These are phyloP conservation scores for Drosophila nannoptera DNA, from an alignment of 1,140 invertebrate species.

Conservation along the genomic window DNA sequence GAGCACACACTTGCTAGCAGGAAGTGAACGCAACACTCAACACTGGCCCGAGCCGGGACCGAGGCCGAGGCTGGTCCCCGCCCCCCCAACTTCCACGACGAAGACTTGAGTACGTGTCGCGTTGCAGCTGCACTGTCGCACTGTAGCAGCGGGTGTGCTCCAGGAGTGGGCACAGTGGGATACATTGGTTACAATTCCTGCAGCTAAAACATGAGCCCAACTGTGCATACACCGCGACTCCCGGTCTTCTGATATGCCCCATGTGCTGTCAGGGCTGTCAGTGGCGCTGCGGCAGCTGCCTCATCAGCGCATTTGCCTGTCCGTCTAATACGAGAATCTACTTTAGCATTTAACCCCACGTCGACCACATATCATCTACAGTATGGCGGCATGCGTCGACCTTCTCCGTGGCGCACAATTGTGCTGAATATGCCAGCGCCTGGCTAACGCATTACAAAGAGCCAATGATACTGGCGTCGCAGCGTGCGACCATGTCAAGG, in stretches of 20 bases:
- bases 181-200: slow-evolving; percentile 24
- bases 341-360: slow-evolving; percentile 17
- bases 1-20: slow-evolving; percentile 38
- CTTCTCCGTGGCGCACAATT: slow-evolving; percentile 14
- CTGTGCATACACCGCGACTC: slow-evolving; percentile 6
- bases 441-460: slow-evolving; percentile 26
- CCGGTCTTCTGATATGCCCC: slow-evolving; percentile 14
- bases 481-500: slow-evolving; percentile 46
- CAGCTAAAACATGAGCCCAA: slow-evolving; percentile 27
- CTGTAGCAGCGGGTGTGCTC: neutral
- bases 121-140: slow-evolving; percentile 17
- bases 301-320: slow-evolving; percentile 25
- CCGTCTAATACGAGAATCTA: slow-evolving; percentile 29
- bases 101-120: slow-evolving; percentile 51
- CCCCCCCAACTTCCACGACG: slow-evolving; percentile 55
- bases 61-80: slow-evolving; percentile 32
- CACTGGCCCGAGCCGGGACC: slow-evolving; percentile 34
- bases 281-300: slow-evolving; percentile 29
- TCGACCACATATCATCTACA: slow-evolving; percentile 33
- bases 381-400: slow-evolving; percentile 6
- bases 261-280: slow-evolving; percentile 45
- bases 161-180: neutral
- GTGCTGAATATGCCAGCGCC: slow-evolving; percentile 12
- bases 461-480: slow-evolving; percentile 28
- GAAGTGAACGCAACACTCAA: slow-evolving; percentile 63